Evolutionary conservation across 2,888 invertebrate species (phyloP).

Genomic region (Temnothorax rugatulus): DNA sequence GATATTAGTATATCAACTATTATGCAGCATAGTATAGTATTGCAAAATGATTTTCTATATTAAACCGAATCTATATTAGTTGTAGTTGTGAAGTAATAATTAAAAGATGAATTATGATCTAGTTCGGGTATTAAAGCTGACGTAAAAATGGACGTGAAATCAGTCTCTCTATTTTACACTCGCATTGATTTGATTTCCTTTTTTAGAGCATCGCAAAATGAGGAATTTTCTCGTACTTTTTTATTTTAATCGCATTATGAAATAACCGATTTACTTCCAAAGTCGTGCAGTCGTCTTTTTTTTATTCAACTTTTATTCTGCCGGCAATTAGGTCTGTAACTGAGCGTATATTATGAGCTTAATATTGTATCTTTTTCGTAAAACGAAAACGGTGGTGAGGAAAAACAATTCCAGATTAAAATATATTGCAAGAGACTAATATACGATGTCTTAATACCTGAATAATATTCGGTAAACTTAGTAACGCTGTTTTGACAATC

Average conservation of each 20-base stretch:
- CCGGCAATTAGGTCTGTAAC: neutral
- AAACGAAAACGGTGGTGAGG: conserved; percentile 13
- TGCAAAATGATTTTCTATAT: conserved; percentile 50
- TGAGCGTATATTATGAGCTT: neutral
- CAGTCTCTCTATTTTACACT: conserved; percentile 67
- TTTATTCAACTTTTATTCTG: conserved; percentile 24
- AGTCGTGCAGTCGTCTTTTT: conserved; percentile 20
- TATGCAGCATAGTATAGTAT: conserved; percentile 54
- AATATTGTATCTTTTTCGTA: neutral
- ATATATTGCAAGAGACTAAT: conserved; percentile 58
- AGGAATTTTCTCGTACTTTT: conserved; percentile 32
- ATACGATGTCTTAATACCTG: conserved; percentile 58
- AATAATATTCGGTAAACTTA: conserved; percentile 67
- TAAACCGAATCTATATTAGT: conserved; percentile 53
- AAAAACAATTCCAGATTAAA: conserved; percentile 60
- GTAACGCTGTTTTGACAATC: conserved; percentile 66
- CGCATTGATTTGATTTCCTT: conserved; percentile 51
- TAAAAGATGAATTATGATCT: conserved; percentile 40
- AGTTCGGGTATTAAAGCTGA: conserved; percentile 57
- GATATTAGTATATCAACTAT: conserved; percentile 33
- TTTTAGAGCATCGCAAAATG: conserved; percentile 47
- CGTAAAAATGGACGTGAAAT: conserved; percentile 59
- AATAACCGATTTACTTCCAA: conserved; percentile 14
- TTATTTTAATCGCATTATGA: conserved; percentile 7
- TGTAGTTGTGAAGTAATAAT: conserved; percentile 51